Base-by-base conservation (phyloP, 2,113 vertebrate species). In the Sphyrna mokarran region DNA sequence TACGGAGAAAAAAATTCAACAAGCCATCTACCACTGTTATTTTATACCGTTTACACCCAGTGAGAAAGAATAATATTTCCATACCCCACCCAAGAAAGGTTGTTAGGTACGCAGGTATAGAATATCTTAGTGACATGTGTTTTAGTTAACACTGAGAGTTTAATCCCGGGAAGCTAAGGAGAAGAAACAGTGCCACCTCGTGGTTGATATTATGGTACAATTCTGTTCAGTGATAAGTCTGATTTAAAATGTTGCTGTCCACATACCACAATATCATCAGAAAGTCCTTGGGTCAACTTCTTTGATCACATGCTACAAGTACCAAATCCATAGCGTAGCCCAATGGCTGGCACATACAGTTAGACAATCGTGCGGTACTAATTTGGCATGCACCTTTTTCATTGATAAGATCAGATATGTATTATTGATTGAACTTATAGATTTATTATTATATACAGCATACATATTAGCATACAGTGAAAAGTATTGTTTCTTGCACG, bases 171-270 rank as follows among this genome's bases (percentile, higher is more conserved):
- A 40, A 72, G 11, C 40, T 40, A 72, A 48, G 40, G 40, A 33
- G 43, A 95, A 54, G 94, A 95, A 95, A 95, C 37, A 76, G 69
- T 72, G 69, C 69, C 94, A 72, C 40, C 94, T 95, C 43, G 22
- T 95, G 94, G 33, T 72, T 2, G 40, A 33, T 76, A 76, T 68
- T 66, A 63, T 14, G 26, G 69, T 33, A 29, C 37, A 68, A 40
- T 69, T 94, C n/a, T 94, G 37, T 94, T 70, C 16, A 40, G 33
- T 11, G 91, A 43, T 66, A 37, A 66, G 66, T 9, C 58, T 66
- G 89, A 14, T 91, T 63, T 63, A 63, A 66, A 93, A 93, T 23
- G 22, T 16, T 94, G 40, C 2, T 37, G 20, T 93, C 33, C 43
- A 9, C 18, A 70, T 69, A 37, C 20, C 10, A 43, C 9, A 40